Evolutionary conservation across 2,888 invertebrate genomes (phyloP).

Genomic region (Acronicta aceris): DNA sequence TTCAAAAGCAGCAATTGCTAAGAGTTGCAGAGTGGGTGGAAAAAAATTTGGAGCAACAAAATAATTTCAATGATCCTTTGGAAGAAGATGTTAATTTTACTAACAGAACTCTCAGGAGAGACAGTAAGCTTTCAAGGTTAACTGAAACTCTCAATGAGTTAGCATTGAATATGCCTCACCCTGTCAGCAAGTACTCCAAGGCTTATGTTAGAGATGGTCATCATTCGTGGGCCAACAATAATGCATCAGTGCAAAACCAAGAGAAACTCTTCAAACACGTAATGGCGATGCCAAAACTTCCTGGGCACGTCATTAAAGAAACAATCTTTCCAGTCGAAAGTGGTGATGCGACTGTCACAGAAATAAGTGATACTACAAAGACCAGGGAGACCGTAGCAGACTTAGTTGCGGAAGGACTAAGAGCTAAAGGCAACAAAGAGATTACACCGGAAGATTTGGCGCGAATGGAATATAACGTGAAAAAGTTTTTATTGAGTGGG

Average conservation of each 20-base stretch:
- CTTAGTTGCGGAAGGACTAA: conserved; percentile 70
- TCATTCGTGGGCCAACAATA: conserved; percentile 73
- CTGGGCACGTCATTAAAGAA: conserved; percentile 78
- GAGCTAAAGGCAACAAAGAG: conserved; percentile 76
- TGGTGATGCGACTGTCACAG: conserved; percentile 78
- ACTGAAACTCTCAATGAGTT: conserved; percentile 83
- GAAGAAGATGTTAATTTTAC: conserved; percentile 80
- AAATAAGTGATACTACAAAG: conserved; percentile 76
- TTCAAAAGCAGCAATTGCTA: conserved; percentile 91
- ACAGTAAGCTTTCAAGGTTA: conserved; percentile 77
- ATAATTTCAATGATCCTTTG: conserved; percentile 80
- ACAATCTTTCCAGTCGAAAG: conserved; percentile 83
- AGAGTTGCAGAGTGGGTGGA: conserved; percentile 94
- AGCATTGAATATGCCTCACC: conserved; percentile 86
- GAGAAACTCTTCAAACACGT: conserved; percentile 64
- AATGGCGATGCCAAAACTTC: conserved; percentile 62
- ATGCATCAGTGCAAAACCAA: conserved; percentile 55
- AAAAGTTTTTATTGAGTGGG: conserved; percentile 91
- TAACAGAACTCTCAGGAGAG: conserved; percentile 72
- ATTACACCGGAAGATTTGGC: conserved; percentile 90
- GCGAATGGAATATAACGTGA: conserved; percentile 94
- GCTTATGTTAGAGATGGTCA: conserved; percentile 72
- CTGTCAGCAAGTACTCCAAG: conserved; percentile 84
- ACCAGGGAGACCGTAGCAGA: conserved; percentile 64
- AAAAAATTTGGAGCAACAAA: conserved; percentile 89